Conservation (phyloP, 2,113 vertebrate genomes). For the Crotalus viridis region DNA sequence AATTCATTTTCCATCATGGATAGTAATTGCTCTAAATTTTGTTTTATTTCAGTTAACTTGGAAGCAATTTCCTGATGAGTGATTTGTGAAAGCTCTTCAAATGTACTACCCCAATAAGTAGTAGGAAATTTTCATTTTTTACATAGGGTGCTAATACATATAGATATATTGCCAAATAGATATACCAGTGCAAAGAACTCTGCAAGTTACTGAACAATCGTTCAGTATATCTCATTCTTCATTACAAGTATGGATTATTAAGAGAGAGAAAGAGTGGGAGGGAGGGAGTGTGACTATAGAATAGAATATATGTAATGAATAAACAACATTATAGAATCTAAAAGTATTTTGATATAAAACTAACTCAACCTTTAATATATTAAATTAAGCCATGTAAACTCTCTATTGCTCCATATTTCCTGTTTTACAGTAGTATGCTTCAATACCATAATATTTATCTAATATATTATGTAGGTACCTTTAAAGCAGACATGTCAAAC, state of each 20-base stretch:
- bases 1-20: constrained; percentile 7
- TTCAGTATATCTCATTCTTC: not conserved
- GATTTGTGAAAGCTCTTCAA: constrained; percentile 4
- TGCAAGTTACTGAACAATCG: not conserved
- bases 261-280: not conserved
- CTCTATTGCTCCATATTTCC: not conserved
- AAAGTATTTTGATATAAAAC: not conserved
- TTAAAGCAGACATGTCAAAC: not conserved
- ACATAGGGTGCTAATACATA: not conserved
- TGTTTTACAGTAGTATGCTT: not conserved
- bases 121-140: not conserved
- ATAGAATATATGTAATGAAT: not conserved
- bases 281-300: not conserved
- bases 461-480: not conserved
- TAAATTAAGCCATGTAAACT: not conserved
- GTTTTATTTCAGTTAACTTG: constrained; percentile 12
- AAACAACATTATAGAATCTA: not conserved
- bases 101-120: not conserved
- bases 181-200: not conserved
- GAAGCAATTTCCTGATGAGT: not conserved
- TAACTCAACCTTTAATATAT: not conserved
- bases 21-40: constrained; percentile 29
- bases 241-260: not conserved
- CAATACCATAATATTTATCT: not conserved
- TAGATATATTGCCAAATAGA: not conserved